Percentiles rank a stretch among this genome's conserved stretches.
Evolutionary conservation across 2,113 vertebrate genomes (phyloP).

Genomic region (Trematocara nigrifrons): DNA sequence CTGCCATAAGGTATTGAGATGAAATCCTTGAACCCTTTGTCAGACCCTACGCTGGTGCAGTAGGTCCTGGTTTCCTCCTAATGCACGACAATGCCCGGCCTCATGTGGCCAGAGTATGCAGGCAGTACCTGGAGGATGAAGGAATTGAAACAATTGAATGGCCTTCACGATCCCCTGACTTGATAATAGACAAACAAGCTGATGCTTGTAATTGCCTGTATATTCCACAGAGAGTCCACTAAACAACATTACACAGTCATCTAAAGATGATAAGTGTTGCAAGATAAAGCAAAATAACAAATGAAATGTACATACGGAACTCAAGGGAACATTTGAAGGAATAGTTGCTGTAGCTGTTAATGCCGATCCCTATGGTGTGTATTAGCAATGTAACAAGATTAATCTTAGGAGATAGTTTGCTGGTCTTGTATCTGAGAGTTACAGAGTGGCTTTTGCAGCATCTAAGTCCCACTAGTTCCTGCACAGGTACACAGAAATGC

Average conservation of each 20-base stretch:
- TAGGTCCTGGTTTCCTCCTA: too few species aligned
- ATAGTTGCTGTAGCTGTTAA: neutral
- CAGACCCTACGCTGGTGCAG: too few species aligned
- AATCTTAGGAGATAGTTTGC: neutral
- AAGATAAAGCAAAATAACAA: neutral
- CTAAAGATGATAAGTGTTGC: neutral
- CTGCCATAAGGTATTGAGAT: too few species aligned
- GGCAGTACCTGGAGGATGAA: too few species aligned
- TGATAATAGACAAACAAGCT: neutral
- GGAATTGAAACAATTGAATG: too few species aligned
- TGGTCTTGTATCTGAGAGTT: neutral
- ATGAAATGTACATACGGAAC: neutral
- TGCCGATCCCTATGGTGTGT: neutral
- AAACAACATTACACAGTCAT: neutral
- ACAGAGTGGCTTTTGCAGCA: neutral
- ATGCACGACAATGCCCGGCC: too few species aligned
- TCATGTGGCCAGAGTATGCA: too few species aligned
- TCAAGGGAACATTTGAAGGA: neutral
- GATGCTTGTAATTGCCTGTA: neutral
- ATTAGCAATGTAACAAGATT: neutral
- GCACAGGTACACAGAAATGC: neutral
- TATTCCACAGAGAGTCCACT: neutral
- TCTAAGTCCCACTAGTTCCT: neutral
- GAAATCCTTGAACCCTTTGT: too few species aligned
- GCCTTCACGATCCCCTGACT: neutral